Base-by-base conservation (phyloP, 2,888 invertebrate genomes). In the Drosophila mimetica region DNA sequence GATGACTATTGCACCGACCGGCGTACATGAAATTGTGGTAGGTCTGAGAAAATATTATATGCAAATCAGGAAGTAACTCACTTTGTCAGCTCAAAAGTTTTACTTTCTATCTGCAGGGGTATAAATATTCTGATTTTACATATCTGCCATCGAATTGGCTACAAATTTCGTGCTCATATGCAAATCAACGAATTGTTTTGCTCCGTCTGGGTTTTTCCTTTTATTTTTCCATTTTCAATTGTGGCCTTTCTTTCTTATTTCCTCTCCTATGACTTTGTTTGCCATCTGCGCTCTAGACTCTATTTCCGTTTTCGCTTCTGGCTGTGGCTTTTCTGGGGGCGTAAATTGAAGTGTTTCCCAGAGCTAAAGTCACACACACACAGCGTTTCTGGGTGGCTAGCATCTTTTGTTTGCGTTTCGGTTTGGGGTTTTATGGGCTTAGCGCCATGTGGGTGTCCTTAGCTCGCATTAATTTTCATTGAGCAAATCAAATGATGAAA, bases 381-480 rank as follows among this genome's bases (percentile, higher is more conserved):
- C 30, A 11, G 55, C 28, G 20, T 47, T 58, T 42, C 13, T 42
- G 34, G 32, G 18, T n/a, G 22, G 14, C 11, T 34, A 20, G 14
- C 8, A 41, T 47, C 46, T 42, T 42, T 46, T 76, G 63, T 77
- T 60, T 71, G 66, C 44, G 22, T 52, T 61, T 32, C 28, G 36
- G 52, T 32, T 60, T 22, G 30, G 41, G 30, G 11, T 36, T 64
- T 64, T 64, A 64, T 64, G 37, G 42, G 55, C 55, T 66, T 50
- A 51, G 37, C 57, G 50, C 67, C 78, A 69, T 63, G 60, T 79
- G 79, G 54, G 41, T 36, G 37, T 20, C 16, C 52, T 65, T 44
- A 32, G 63, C 53, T 60, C 57, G 48, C 71, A 85, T 85, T 79
- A 58, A 61, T 59, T 86, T 86, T 59, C 74, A 82, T 69, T 66